phyloP scores from a whole-genome alignment of 2,113 vertebrate species.

The Todiramphus chloris region DNA sequence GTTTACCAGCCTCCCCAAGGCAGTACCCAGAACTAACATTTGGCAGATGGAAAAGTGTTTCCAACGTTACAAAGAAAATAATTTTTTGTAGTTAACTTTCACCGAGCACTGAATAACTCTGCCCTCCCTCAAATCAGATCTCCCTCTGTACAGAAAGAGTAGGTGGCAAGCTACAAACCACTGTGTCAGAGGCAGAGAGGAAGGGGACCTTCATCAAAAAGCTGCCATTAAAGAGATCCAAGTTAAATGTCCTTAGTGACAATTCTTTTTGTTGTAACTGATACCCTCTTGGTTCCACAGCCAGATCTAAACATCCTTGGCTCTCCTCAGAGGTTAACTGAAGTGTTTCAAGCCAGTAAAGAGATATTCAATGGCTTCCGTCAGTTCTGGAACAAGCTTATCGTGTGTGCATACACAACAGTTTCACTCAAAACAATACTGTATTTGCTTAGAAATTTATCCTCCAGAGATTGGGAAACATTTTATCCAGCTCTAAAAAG shows the following conservation, averaged over 20 bases:
- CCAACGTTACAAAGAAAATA: neutral
- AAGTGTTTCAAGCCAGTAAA: neutral
- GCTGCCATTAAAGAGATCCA: neutral
- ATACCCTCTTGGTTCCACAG: neutral
- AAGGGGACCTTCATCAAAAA: neutral
- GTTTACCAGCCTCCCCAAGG: neutral
- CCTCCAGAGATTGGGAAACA: neutral
- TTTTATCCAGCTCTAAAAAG: neutral
- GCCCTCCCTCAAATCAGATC: neutral
- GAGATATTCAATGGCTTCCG: neutral
- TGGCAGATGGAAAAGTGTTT: slow-evolving; percentile 16
- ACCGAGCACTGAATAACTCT: neutral
- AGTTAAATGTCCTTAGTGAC: neutral
- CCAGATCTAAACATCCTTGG: neutral
- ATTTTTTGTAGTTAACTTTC: neutral
- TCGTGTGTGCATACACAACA: neutral
- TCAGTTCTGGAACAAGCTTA: neutral
- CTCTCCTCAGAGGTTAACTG: neutral
- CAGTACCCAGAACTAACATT: neutral
- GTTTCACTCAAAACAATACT: neutral
- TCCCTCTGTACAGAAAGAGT: neutral
- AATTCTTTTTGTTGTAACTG: neutral
- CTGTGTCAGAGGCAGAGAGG: neutral
- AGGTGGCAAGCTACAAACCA: neutral
- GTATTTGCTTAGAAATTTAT: neutral